Percentiles rank a stretch among this genome's conserved stretches.
Conservation (phyloP, 2,797 vertebrate species). For the Malurus leucopterus region DNA sequence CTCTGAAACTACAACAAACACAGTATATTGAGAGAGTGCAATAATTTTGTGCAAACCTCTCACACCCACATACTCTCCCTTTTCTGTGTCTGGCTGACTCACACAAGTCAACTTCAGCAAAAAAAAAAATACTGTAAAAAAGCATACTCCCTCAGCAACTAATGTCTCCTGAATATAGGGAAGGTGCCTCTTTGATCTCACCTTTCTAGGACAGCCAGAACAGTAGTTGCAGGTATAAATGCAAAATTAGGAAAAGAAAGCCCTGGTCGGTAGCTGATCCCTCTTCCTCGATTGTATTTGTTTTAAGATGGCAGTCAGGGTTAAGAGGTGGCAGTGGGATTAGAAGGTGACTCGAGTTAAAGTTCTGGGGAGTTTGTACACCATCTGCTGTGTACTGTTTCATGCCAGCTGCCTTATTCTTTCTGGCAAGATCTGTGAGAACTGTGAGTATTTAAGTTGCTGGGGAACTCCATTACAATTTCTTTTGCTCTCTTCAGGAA, state of each 20-base stretch:
- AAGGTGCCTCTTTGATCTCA: not conserved
- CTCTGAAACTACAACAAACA: constrained; percentile 20
- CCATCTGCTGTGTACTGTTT: not conserved
- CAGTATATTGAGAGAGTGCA: not conserved
- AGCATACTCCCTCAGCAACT: not conserved
- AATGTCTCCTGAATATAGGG: not conserved
- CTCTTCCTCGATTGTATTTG: not conserved
- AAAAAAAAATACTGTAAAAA: not conserved
- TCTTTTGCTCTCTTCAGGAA: not conserved
- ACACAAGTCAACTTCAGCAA: constrained; percentile 1
- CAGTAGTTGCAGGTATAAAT: not conserved
- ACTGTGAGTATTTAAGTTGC: not conserved
- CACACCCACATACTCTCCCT: constrained; percentile 1
- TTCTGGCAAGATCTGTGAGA: not conserved
- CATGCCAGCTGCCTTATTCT: not conserved
- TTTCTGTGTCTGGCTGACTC: constrained; percentile 39
- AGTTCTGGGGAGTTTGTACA: not conserved
- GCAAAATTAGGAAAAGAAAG: not conserved
- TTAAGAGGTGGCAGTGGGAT: not conserved
- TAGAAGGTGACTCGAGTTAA: not conserved
- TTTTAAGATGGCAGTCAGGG: not conserved
- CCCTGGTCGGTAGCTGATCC: not conserved
- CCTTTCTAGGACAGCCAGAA: not conserved
- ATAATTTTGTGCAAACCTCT: constrained; percentile 29
- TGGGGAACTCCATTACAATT: not conserved